Base-by-base conservation (phyloP, 2,888 invertebrate species). In the Parnassius apollo region DNA sequence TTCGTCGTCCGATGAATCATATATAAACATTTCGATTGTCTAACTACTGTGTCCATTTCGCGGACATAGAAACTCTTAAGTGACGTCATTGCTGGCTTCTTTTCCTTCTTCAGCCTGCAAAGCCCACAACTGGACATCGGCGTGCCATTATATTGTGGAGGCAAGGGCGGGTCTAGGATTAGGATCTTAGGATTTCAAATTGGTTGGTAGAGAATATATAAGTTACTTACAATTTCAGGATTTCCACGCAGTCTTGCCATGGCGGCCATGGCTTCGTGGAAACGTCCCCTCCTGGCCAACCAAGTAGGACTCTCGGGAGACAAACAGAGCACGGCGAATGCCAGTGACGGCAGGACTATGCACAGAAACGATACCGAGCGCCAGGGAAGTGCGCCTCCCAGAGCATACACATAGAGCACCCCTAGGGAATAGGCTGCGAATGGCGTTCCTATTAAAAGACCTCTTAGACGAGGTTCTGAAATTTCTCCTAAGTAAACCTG, bases 401-500 rank as follows among this genome's bases (percentile, higher is more conserved):
- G 83, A 0, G 93, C 93, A 73, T 96, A 96, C 44, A 96, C 94
- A 61, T 96, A 85, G 0, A 96, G 87, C 53, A 96, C 96, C 35
- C 96, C 96, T 46, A 95, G 82, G 0, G 96, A 95, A 73, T 96
- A 96, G 18, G 95, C 94, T 35, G 95, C 94, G 74, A 95, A 95
- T 0, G 95, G 95, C 0, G 94, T 93, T n/a, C 95, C 95, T 42
- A 94, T 94, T 10, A 96, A 88, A 57, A 92, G 65, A 3, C 96
- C 95, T 64, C 96, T 92, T 18, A 96, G 80, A 72, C 94, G 93
- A 25, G 96, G 95, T 70, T 96, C 95, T 2, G 96, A 94, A 66
- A 95, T 95, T 86, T 96, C 96, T 4, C 95, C 95, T 66, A 96
- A 92, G 69, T 96, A 93, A 2, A 96, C 94, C 96, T 96, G 83